Percentiles rank a stretch among this genome's conserved stretches.
These are phyloP conservation scores for Drosophila lowei DNA, from an alignment of 1,140 invertebrate genomes.

Conservation along the genomic window DNA sequence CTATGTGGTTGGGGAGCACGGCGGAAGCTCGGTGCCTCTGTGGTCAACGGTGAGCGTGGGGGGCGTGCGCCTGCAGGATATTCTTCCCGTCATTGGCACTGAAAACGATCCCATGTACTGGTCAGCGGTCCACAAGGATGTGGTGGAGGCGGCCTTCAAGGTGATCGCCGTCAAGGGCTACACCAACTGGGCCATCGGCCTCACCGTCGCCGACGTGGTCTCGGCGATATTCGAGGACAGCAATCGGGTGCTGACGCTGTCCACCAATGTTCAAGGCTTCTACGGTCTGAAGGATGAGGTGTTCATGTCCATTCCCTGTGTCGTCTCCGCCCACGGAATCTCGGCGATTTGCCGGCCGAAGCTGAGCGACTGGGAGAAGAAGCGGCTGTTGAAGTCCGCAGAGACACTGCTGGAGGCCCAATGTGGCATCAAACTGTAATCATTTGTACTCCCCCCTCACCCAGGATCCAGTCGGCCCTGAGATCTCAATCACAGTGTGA, in stretches of 20 bases:
- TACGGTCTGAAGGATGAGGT: slow-evolving; percentile 90
- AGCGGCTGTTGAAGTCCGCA: slow-evolving; percentile 8
- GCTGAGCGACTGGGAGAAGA: slow-evolving; percentile 87
- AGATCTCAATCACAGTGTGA: not conserved
- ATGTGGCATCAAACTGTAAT: slow-evolving; percentile 3
- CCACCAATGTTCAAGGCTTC: slow-evolving; percentile 89
- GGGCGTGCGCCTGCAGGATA: slow-evolving; percentile 84
- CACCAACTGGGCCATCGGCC: slow-evolving; percentile 93
- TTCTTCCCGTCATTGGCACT: slow-evolving; percentile 88
- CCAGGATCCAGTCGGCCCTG: too few species aligned
- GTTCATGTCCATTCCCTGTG: slow-evolving; percentile 91
- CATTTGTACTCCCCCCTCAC: too few species aligned
- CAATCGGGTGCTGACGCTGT: slow-evolving; percentile 88
- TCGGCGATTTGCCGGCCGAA: slow-evolving; percentile 88
- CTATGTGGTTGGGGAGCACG: slow-evolving; percentile 93
- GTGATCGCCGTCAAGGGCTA: slow-evolving; percentile 93
- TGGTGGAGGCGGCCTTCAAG: slow-evolving; percentile 91
- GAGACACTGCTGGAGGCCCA: slow-evolving; percentile 24
- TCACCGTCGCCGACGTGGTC: slow-evolving; percentile 89
- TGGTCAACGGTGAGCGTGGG: slow-evolving; percentile 89
- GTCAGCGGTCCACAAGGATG: slow-evolving; percentile 88
- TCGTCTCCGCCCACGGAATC: slow-evolving; percentile 89
- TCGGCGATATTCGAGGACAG: slow-evolving; percentile 89
- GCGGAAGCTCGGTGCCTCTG: slow-evolving; percentile 89
- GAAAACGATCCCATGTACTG: slow-evolving; percentile 89